These are phyloP conservation scores for Acheta domesticus DNA, from an alignment of 2,888 invertebrate genomes.

Conservation along the genomic window DNA sequence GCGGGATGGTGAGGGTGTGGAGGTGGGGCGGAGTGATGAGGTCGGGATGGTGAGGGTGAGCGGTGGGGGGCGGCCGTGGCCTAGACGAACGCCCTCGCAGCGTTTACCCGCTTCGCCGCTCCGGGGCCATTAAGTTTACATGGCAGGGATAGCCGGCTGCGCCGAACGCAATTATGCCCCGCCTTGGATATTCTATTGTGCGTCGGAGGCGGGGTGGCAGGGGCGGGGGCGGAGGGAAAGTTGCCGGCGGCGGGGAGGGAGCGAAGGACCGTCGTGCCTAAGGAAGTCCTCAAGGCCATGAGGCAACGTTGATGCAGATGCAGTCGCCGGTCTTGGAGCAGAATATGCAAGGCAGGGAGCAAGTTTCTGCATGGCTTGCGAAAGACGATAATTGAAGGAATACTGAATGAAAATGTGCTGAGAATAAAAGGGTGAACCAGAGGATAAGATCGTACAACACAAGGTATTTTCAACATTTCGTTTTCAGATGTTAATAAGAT, in stretches of 20 bases:
- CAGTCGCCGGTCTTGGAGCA: too few relatives aligned
- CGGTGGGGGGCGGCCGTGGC: not conserved
- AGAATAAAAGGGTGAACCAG: not conserved
- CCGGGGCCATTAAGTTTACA: constrained; percentile 5
- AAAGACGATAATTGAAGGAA: too few relatives aligned
- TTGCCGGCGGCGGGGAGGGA: too few relatives aligned
- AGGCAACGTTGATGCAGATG: too few relatives aligned
- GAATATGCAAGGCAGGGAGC: too few relatives aligned
- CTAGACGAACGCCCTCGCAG: not conserved
- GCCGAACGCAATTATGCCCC: not conserved
- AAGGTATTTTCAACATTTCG: not conserved
- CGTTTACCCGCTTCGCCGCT: constrained; percentile 1
- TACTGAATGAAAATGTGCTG: not conserved
- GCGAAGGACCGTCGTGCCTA: too few relatives aligned
- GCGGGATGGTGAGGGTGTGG: not conserved
- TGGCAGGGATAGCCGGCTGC: constrained; percentile 9
- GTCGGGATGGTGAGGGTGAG: not conserved
- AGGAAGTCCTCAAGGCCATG: too few relatives aligned
- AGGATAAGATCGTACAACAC: not conserved
- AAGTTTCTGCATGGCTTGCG: too few relatives aligned
- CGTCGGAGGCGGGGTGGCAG: not conserved
- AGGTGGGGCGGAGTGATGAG: not conserved
- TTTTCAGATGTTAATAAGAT: too few relatives aligned
- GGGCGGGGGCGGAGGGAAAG: too few relatives aligned
- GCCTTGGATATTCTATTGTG: constrained; percentile 1